Percentiles rank a stretch among this genome's conserved stretches.
These are phyloP conservation scores for Otis tarda DNA, from an alignment of 2,113 vertebrate species.

Conservation along the genomic window DNA sequence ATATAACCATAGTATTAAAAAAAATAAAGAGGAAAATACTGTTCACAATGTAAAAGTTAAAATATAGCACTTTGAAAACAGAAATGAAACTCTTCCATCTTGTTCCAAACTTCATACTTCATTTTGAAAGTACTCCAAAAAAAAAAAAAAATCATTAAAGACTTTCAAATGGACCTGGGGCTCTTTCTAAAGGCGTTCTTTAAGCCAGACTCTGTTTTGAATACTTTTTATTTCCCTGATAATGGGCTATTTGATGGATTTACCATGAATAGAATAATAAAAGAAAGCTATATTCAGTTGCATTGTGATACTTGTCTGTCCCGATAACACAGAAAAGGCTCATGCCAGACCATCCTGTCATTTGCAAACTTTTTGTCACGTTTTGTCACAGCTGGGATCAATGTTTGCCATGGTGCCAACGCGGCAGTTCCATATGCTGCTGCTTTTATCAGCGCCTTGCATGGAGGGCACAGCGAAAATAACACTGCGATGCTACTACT, in stretches of 20 bases:
- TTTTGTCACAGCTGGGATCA: constrained; percentile 38
- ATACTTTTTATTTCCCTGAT: not conserved
- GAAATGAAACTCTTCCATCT: not conserved
- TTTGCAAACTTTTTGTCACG: not conserved
- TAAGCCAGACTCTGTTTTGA: not conserved
- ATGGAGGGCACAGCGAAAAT: not conserved
- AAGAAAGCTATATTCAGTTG: not conserved
- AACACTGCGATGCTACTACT: rapidly evolving
- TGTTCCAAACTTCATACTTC: not conserved
- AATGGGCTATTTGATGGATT: not conserved
- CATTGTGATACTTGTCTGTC: not conserved
- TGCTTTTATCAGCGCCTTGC: not conserved
- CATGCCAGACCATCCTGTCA: not conserved
- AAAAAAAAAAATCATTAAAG: not conserved
- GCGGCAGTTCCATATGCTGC: not conserved
- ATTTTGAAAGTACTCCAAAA: not conserved
- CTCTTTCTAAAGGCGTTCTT: not conserved
- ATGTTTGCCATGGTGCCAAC: not conserved
- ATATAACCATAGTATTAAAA: not conserved
- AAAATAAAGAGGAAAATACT: not conserved
- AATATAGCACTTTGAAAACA: not conserved
- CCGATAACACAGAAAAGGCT: not conserved
- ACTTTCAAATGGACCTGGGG: not conserved
- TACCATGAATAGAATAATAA: not conserved
- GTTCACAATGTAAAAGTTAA: not conserved